Percentiles rank a stretch among this genome's conserved stretches.
Conservation (phyloP, 2,113 vertebrate species). For the Urocitellus parryii region DNA sequence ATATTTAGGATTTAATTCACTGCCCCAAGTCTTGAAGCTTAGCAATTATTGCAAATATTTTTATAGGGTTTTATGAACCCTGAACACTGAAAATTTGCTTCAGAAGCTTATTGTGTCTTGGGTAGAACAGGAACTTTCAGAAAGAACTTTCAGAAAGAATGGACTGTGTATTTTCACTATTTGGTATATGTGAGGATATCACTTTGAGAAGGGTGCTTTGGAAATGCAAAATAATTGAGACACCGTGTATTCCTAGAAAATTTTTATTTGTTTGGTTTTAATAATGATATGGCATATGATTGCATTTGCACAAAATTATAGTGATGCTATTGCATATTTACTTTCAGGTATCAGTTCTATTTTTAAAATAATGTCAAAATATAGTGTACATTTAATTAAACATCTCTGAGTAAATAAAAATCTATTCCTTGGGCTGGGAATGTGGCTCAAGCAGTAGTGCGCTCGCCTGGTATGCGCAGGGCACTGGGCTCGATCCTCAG, state of each 20-base stretch:
- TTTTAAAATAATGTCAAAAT: constrained; percentile 30
- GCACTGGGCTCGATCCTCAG: too few species aligned
- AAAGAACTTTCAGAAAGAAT: background rate
- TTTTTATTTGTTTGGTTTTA: constrained; percentile 44
- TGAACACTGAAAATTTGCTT: background rate
- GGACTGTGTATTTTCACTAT: background rate
- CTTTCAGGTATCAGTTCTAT: background rate
- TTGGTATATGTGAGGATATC: background rate
- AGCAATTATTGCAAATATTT: background rate
- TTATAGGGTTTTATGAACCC: background rate
- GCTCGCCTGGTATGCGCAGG: too few species aligned
- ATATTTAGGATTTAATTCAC: background rate
- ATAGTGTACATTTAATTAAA: constrained; percentile 28
- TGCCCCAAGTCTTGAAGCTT: background rate
- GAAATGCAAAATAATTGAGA: background rate
- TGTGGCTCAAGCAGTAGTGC: too few species aligned
- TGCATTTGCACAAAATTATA: constrained; percentile 18
- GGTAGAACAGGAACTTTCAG: background rate
- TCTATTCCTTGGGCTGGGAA: background rate
- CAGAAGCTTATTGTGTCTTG: background rate
- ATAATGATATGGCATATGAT: background rate
- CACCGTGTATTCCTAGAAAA: background rate
- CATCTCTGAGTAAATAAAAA: background rate
- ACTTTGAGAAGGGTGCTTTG: background rate
- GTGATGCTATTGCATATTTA: background rate